phyloP scores from a whole-genome alignment of 2,113 vertebrate genomes.

The Oryzias celebensis region DNA sequence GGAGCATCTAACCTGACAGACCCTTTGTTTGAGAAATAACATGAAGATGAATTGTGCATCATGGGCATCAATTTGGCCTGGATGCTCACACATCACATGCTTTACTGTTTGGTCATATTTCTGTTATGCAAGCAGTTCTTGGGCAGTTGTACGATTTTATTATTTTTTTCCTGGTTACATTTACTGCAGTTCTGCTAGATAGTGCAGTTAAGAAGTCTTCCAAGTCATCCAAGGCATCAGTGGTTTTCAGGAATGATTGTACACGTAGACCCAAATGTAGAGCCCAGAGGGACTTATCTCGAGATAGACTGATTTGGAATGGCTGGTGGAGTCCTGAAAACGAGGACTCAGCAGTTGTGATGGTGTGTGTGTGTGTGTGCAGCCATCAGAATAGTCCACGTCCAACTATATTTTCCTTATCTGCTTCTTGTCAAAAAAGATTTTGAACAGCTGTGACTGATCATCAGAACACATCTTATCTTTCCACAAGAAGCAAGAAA shows the following conservation, averaged over 20 bases:
- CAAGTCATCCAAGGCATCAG: conserved; percentile 8
- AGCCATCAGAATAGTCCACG: neutral
- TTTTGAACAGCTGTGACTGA: conserved; percentile 25
- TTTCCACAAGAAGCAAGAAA: conserved; percentile 11
- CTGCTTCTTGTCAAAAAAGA: conserved; percentile 28
- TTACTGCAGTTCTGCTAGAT: conserved; percentile 29
- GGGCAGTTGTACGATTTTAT: neutral
- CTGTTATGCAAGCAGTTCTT: conserved; percentile 23
- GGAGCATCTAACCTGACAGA: conserved; percentile 53
- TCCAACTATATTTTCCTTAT: conserved; percentile 15
- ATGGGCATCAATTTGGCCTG: conserved; percentile 49
- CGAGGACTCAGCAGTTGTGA: conserved; percentile 6
- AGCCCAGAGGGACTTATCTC: conserved; percentile 31
- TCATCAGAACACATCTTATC: conserved; percentile 29
- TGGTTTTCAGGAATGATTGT: conserved; percentile 29
- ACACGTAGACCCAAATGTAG: conserved; percentile 26
- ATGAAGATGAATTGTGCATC: conserved; percentile 51
- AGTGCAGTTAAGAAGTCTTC: conserved; percentile 12
- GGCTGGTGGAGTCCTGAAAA: neutral
- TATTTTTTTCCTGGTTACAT: conserved; percentile 8
- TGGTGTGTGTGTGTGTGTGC: conserved; percentile 8
- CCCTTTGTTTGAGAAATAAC: conserved; percentile 46
- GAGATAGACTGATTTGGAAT: conserved; percentile 12
- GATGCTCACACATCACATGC: conserved; percentile 65
- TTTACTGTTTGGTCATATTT: conserved; percentile 53